phyloP scores from a whole-genome alignment of 2,888 invertebrate genomes.

The Dynastes hyllus region DNA sequence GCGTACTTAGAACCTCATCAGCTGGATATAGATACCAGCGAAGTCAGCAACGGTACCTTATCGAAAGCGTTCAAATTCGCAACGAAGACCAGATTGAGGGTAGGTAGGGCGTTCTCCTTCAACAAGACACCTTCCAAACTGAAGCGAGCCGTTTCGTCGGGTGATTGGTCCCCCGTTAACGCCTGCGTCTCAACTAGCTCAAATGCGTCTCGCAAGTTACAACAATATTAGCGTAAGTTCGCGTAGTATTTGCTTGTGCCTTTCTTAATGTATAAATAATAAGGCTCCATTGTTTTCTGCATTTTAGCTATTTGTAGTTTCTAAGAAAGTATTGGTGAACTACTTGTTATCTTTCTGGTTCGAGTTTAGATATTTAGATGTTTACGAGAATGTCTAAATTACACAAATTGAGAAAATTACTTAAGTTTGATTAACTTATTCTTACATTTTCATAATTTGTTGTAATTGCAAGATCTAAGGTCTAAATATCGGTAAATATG shows the following conservation, averaged over 20 bases:
- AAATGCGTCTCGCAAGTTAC: conserved; percentile 90
- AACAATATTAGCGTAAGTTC: conserved; percentile 87
- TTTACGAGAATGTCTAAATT: not conserved
- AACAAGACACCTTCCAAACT: conserved; percentile 96
- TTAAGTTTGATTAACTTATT: not conserved
- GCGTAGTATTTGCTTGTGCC: conserved; percentile 21
- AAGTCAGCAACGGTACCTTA: conserved; percentile 88
- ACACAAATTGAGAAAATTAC: conserved; percentile 11
- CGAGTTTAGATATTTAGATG: too few relatives aligned
- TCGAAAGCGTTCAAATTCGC: conserved; percentile 95
- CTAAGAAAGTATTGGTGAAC: not conserved
- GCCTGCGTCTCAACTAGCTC: conserved; percentile 87
- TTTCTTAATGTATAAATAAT: not conserved
- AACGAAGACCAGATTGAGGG: conserved; percentile 87
- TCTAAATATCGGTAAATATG: too few relatives aligned
- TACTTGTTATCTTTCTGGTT: too few relatives aligned
- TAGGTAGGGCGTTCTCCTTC: conserved; percentile 95
- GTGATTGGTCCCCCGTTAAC: too few relatives aligned
- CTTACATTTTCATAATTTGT: too few relatives aligned
- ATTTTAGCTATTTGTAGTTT: not conserved
- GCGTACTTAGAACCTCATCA: conserved; percentile 86
- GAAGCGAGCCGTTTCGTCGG: conserved; percentile 94
- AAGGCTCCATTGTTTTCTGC: not conserved
- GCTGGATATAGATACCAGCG: conserved; percentile 91
- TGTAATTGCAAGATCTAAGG: too few relatives aligned